phyloP scores from a whole-genome alignment of 2,113 vertebrate species.

The Actenoides lindsayi region DNA sequence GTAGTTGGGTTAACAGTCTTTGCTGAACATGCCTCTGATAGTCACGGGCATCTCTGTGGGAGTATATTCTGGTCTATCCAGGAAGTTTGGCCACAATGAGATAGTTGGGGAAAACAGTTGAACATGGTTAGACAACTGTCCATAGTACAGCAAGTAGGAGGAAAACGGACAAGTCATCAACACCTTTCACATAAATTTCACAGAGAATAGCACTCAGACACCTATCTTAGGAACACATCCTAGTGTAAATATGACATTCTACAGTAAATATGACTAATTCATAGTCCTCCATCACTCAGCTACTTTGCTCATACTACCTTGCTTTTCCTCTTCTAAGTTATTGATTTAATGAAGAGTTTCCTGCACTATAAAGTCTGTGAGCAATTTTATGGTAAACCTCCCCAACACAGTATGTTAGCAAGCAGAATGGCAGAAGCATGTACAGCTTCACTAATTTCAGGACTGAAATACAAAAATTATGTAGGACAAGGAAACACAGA shows the following conservation, averaged over 20 bases:
- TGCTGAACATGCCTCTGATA: not conserved
- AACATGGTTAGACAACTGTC: not conserved
- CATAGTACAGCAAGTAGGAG: not conserved
- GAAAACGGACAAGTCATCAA: not conserved
- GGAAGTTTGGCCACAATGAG: not conserved
- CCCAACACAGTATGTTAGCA: not conserved
- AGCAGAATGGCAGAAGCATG: not conserved
- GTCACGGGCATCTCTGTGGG: not conserved
- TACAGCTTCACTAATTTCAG: not conserved
- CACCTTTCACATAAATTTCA: conserved; percentile 30
- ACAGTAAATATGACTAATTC: conserved; percentile 57
- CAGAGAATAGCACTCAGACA: not conserved
- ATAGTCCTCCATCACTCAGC: conserved; percentile 1
- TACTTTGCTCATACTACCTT: not conserved
- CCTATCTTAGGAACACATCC: conserved; percentile 18
- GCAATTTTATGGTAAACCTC: not conserved
- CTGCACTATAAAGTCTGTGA: not conserved
- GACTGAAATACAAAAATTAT: not conserved
- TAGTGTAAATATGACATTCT: conserved; percentile 28
- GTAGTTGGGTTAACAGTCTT: not conserved
- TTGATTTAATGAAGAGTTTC: conserved; percentile 26
- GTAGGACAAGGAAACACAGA: not conserved
- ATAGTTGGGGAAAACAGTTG: rapidly evolving
- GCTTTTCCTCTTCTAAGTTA: not conserved
- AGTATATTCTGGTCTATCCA: not conserved